These are phyloP conservation scores for Drosophila arizonae DNA, from an alignment of 1,140 invertebrate species.

Conservation along the genomic window DNA sequence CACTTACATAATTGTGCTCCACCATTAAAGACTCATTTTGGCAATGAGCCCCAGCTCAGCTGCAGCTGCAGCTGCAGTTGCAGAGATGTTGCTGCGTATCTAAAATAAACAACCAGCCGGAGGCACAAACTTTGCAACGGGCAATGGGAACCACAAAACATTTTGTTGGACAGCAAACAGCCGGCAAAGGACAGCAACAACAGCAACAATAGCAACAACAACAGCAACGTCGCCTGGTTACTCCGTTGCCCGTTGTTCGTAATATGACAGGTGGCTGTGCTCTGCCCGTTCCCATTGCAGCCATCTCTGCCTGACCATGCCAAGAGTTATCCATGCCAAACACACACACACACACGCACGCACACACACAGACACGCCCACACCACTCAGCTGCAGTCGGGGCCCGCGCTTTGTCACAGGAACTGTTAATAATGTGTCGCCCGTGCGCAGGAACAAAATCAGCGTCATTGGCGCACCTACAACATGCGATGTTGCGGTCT, in stretches of 20 bases:
- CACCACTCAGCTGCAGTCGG: conserved; percentile 23
- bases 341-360: neutral
- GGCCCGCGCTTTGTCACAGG: conserved; percentile 74
- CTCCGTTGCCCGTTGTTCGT: conserved; percentile 37
- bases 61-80: neutral
- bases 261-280: conserved; percentile 71
- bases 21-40: conserved; percentile 40
- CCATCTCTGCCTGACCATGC: neutral
- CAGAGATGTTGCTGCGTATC: conserved; percentile 42
- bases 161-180: conserved; percentile 79
- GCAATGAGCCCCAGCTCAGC: conserved; percentile 14
- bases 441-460: conserved; percentile 74
- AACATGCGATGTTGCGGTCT: conserved; percentile 81
- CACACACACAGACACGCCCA: neutral
- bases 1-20: neutral
- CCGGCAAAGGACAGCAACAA: conserved; percentile 71
- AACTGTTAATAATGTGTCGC: conserved; percentile 80
- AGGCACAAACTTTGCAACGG: conserved; percentile 66
- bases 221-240: conserved; percentile 10
- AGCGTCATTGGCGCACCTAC: conserved; percentile 82
- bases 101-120: conserved; percentile 75
- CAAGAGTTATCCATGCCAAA: neutral
- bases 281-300: neutral
- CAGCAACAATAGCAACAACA: conserved; percentile 10
- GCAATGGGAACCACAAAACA: conserved; percentile 79